These are phyloP conservation scores for Tachuris rubrigastra DNA, from an alignment of 2,113 vertebrate genomes.

Conservation along the genomic window DNA sequence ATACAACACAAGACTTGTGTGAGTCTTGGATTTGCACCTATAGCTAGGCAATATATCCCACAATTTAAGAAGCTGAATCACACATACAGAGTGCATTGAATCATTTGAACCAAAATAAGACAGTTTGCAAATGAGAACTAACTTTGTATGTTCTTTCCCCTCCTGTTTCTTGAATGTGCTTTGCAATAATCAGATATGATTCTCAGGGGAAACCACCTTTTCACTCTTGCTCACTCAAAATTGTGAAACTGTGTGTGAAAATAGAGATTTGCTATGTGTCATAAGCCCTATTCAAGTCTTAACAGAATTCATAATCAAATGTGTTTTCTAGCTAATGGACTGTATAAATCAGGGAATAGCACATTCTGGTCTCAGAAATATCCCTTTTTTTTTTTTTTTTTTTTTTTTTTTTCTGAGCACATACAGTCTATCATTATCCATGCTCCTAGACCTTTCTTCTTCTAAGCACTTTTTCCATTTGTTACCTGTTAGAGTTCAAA, in stretches of 20 bases:
- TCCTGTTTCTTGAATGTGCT: not conserved
- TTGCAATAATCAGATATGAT: not conserved
- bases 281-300: not conserved
- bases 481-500: not conserved
- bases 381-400: not conserved
- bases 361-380: not conserved
- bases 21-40: not conserved
- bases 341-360: not conserved
- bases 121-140: not conserved
- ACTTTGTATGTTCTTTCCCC: not conserved
- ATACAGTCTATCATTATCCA: not conserved
- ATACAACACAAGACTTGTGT: not conserved
- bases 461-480: not conserved
- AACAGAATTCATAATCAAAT: not conserved
- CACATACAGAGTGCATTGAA: not conserved
- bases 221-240: not conserved
- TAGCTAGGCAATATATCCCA: not conserved
- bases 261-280: not conserved
- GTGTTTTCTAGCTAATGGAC: not conserved
- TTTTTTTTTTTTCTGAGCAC: not conserved
- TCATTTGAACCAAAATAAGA: not conserved
- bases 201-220: not conserved
- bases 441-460: not conserved
- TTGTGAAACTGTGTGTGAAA: not conserved
- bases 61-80: not conserved